Evolutionary conservation across 2,888 invertebrate genomes (phyloP).

Genomic region (Endotricha flammealis): DNA sequence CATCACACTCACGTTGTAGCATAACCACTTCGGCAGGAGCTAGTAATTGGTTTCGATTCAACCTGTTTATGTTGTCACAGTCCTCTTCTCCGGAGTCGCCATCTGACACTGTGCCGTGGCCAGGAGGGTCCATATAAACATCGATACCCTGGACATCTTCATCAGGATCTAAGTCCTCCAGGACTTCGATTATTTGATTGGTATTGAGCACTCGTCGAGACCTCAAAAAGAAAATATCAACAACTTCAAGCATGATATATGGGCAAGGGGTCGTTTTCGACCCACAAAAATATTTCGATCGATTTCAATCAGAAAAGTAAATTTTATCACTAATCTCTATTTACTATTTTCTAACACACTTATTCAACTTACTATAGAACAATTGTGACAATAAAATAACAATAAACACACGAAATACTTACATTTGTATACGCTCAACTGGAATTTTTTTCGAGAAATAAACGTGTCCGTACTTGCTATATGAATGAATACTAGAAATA

Average conservation of each 20-base stretch:
- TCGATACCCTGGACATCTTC: conserved; percentile 2
- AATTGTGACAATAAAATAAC: too few species aligned
- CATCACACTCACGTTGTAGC: neutral
- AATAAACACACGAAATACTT: too few species aligned
- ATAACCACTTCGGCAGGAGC: conserved; percentile 1
- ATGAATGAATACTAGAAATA: too few species aligned
- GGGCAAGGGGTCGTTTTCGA: neutral
- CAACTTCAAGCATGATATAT: neutral
- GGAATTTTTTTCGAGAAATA: neutral
- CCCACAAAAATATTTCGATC: neutral
- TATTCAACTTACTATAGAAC: too few species aligned
- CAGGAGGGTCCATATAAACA: conserved; percentile 5
- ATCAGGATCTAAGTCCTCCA: neutral
- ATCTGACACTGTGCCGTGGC: conserved; percentile 9
- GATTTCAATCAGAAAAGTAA: too few species aligned
- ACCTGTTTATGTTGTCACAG: conserved; percentile 3
- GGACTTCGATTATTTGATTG: neutral
- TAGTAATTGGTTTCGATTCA: conserved; percentile 4
- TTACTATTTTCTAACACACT: too few species aligned
- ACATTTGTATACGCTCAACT: neutral
- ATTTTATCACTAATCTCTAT: too few species aligned
- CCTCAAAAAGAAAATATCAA: neutral
- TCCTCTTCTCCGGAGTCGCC: conserved; percentile 11
- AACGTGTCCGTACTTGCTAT: neutral
- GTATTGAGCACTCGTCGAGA: neutral